Conservation (phyloP, 1,140 invertebrate genomes). For the Eupeodes corollae region DNA sequence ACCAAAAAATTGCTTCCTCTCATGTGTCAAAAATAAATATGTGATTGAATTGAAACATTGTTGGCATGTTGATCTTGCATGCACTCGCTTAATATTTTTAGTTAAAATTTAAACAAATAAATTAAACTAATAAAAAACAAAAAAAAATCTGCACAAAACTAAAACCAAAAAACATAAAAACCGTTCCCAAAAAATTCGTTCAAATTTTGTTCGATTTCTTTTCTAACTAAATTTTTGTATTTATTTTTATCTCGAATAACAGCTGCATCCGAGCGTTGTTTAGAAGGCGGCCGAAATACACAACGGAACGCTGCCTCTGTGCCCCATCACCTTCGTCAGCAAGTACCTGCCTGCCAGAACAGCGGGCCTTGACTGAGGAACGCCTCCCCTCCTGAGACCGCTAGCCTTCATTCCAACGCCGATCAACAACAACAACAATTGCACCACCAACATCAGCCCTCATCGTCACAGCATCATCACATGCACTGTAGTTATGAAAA, state of each 20-base stretch:
- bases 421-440: conserved; percentile 12
- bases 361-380: conserved; percentile 40
- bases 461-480: conserved; percentile 22
- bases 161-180: neutral
- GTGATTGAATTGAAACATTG: too few relatives aligned
- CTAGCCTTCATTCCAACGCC: conserved; percentile 33
- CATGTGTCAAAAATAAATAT: too few relatives aligned
- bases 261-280: conserved; percentile 54
- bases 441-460: conserved; percentile 13
- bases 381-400: conserved; percentile 37
- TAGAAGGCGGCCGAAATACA: conserved; percentile 41
- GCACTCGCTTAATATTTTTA: too few relatives aligned
- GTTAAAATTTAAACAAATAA: too few relatives aligned
- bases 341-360: conserved; percentile 38
- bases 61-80: too few relatives aligned
- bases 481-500: conserved; percentile 37
- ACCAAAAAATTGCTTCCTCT: too few relatives aligned
- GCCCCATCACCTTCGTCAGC: conserved; percentile 40
- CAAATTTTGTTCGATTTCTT: neutral
- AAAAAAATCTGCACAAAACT: conserved; percentile 6
- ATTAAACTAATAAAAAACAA: too few relatives aligned
- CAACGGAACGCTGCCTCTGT: conserved; percentile 37
- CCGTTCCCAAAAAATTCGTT: conserved; percentile 3
- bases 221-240: neutral
- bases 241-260: conserved; percentile 18